Conservation (phyloP, 2,113 vertebrate species). For the Pipa parva region DNA sequence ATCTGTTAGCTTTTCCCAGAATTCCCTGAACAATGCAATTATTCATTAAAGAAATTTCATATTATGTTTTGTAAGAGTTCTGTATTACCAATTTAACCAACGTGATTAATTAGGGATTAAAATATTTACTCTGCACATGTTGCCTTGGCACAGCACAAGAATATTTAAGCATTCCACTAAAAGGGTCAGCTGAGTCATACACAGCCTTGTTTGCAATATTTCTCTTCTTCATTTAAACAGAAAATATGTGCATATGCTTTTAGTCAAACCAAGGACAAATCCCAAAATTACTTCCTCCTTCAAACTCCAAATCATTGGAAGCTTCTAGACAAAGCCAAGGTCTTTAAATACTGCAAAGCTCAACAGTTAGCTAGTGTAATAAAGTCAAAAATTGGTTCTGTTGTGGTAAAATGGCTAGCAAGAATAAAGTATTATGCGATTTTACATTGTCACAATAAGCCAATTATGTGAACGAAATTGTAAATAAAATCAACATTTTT, state of each 20-base stretch:
- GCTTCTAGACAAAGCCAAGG: neutral
- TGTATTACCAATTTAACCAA: conserved; percentile 83
- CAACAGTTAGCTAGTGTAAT: no score
- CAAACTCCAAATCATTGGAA: neutral
- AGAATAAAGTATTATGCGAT: no score
- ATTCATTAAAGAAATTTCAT: conserved; percentile 82
- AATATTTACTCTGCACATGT: conserved; percentile 82
- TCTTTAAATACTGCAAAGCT: neutral
- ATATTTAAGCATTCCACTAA: conserved; percentile 77
- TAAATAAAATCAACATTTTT: no score
- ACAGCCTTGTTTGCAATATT: conserved; percentile 70
- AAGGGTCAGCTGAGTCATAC: conserved; percentile 76
- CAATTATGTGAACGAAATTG: no score
- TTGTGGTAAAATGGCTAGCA: no score
- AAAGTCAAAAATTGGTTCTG: no score
- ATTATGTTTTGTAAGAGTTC: conserved; percentile 81
- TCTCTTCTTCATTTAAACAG: conserved; percentile 63
- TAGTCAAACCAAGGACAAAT: conserved; percentile 23
- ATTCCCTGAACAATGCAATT: conserved; percentile 77
- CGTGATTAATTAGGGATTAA: conserved; percentile 86
- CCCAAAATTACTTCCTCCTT: neutral
- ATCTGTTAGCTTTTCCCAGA: conserved; percentile 74
- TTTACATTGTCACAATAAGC: no score
- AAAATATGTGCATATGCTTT: conserved; percentile 61
- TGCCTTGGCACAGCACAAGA: conserved; percentile 73